Evolutionary conservation across 2,888 invertebrate genomes (phyloP), one percentile per base, ranked within the genome.

Genomic region (Stenotaenia linearis): DNA sequence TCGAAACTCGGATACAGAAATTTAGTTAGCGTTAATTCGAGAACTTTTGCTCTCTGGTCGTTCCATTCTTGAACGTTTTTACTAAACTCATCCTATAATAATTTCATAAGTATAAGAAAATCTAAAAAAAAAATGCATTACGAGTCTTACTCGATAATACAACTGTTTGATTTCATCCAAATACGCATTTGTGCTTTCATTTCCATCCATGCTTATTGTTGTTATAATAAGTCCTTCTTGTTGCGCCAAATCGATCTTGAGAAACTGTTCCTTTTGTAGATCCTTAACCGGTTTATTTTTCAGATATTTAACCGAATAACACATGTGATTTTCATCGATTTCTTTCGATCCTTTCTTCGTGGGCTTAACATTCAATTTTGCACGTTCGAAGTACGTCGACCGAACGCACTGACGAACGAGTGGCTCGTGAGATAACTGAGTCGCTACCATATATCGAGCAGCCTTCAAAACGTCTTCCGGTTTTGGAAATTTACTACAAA

Each of bases 51-150:
- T 56, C 99, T 89, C 77, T 97, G 85, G 0, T 91, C 90, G 87
- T 99, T 99, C 99, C 99, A 99, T 83, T 96, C 96, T 85, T 97
- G 93, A 0, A 96, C 96, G 82, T 92, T 92, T 83, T 94, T 94
- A 83, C 96, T 96, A 86, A 96, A 98, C 86, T 97, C 97, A 87
- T 98, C 98, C 90, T 92, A 79, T 50, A 75, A 40, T 5, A 32
- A n/a, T n/a, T n/a, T n/a, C n/a, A n/a, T n/a, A n/a, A n/a, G n/a
- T n/a, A n/a, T n/a, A n/a, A n/a, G n/a, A n/a, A n/a, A n/a, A n/a
- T n/a, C n/a, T n/a, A n/a, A n/a, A n/a, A n/a, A n/a, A n/a, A n/a
- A n/a, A n/a, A n/a, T n/a, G n/a, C n/a, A n/a, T 37, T 37, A 37
- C 37, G 6, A 61, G n/a, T 84, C 85, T 82, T 85, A 92, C 92